These are phyloP conservation scores for Idaea aversata DNA, from an alignment of 2,888 invertebrate species.

Conservation along the genomic window DNA sequence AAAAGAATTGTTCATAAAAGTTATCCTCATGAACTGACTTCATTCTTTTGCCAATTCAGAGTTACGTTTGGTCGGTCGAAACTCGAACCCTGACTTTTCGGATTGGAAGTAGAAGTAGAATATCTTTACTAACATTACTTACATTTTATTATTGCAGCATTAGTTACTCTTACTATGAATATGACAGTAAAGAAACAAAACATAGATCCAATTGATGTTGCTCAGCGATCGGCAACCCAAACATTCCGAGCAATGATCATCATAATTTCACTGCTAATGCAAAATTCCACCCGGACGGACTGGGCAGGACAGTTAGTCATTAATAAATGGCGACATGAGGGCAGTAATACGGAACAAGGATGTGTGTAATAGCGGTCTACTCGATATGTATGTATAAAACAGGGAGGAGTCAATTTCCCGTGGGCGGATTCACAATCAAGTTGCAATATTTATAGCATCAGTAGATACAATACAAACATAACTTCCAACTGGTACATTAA, in stretches of 20 bases:
- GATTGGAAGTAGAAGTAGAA: too few relatives aligned
- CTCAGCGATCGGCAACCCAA: not conserved
- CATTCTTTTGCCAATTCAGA: too few relatives aligned
- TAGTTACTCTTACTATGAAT: too few relatives aligned
- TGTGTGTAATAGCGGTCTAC: conserved; percentile 33
- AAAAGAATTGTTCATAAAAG: conserved; percentile 30
- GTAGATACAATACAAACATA: conserved; percentile 33
- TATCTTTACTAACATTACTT: too few relatives aligned
- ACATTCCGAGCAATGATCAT: not conserved
- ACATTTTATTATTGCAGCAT: not conserved
- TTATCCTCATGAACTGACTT: not conserved
- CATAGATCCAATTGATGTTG: not conserved
- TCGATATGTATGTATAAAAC: conserved; percentile 19
- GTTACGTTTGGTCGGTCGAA: too few relatives aligned
- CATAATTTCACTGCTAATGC: not conserved
- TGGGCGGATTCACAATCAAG: conserved; percentile 48
- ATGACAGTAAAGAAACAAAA: not conserved
- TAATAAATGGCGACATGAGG: not conserved
- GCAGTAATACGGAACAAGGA: conserved; percentile 12
- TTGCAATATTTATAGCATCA: conserved; percentile 50
- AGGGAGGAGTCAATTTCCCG: conserved; percentile 49
- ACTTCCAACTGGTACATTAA: conserved; percentile 30
- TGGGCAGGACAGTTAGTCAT: not conserved
- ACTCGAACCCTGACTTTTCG: too few relatives aligned
- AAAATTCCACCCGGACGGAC: not conserved